These are phyloP conservation scores for Stenurella melanura DNA, from an alignment of 2,888 invertebrate genomes.

Conservation along the genomic window DNA sequence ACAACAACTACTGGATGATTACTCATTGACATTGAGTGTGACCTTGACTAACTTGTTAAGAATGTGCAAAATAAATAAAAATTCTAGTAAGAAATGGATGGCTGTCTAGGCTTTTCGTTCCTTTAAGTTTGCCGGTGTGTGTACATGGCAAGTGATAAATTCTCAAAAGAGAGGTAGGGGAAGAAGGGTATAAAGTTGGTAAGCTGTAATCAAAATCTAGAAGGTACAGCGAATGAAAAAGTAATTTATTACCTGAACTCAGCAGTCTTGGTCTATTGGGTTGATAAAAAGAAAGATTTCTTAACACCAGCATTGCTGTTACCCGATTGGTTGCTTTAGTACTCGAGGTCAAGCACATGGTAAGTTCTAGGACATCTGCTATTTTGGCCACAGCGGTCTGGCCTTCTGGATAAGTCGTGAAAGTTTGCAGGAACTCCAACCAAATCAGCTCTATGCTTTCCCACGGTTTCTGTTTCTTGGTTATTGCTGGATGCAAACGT, in stretches of 20 bases:
- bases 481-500: conserved; percentile 75
- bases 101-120: too few relatives aligned
- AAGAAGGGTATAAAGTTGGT: too few relatives aligned
- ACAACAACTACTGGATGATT: too few relatives aligned
- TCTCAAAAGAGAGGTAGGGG: too few relatives aligned
- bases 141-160: too few relatives aligned
- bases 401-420: conserved; percentile 76
- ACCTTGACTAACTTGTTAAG: too few relatives aligned
- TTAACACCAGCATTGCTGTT: conserved; percentile 74
- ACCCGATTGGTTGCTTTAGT: conserved; percentile 64
- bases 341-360: conserved; percentile 66
- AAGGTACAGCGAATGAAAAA: too few relatives aligned
- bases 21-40: too few relatives aligned
- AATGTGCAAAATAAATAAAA: too few relatives aligned
- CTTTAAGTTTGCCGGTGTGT: too few relatives aligned
- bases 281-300: conserved; percentile 76
- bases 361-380: conserved; percentile 69
- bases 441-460: conserved; percentile 75
- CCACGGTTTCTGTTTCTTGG: conserved; percentile 75
- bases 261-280: conserved; percentile 75
- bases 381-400: conserved; percentile 75
- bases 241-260: conserved; percentile 71
- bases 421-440: conserved; percentile 75
- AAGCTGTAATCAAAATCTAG: too few relatives aligned
- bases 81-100: too few relatives aligned